phyloP scores from a whole-genome alignment of 2,797 vertebrate species.

The Limosa lapponica region DNA sequence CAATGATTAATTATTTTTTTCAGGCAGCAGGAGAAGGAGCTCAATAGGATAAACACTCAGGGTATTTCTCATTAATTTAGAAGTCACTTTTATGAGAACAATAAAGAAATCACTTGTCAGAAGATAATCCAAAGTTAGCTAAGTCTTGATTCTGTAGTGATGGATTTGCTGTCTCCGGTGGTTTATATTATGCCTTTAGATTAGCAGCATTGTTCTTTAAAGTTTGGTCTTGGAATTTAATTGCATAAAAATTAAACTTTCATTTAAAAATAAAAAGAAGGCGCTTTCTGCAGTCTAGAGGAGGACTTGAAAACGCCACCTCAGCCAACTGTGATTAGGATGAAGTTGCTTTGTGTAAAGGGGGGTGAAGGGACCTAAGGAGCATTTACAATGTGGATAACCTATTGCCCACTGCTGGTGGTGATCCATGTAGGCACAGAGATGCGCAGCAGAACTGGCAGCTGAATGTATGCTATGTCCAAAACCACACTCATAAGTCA shows the following conservation, averaged over 20 bases:
- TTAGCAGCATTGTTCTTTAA: slow-evolving; percentile 3
- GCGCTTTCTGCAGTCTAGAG: not conserved
- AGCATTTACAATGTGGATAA: not conserved
- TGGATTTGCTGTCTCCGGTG: not conserved
- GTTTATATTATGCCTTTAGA: slow-evolving; percentile 13
- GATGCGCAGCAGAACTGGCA: not conserved
- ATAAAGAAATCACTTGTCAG: slow-evolving; percentile 35
- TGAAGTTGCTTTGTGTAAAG: not conserved
- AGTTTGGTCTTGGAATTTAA: not conserved
- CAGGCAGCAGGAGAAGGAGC: not conserved
- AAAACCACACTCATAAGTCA: not conserved
- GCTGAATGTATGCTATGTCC: not conserved
- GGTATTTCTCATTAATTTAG: slow-evolving; percentile 49
- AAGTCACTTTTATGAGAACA: slow-evolving; percentile 52
- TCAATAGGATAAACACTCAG: slow-evolving; percentile 26
- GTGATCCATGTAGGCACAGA: fast-evolving
- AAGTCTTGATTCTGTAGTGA: not conserved
- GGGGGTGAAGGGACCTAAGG: not conserved
- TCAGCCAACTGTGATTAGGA: not conserved
- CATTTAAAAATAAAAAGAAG: not conserved
- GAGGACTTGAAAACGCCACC: not conserved
- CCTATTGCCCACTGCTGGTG: not conserved
- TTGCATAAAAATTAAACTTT: not conserved
- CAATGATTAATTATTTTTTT: slow-evolving; percentile 19
- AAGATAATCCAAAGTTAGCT: slow-evolving; percentile 3